Base-by-base conservation (phyloP, 64 coral and sea anemone species). In the Pocillopora damicornis region DNA sequence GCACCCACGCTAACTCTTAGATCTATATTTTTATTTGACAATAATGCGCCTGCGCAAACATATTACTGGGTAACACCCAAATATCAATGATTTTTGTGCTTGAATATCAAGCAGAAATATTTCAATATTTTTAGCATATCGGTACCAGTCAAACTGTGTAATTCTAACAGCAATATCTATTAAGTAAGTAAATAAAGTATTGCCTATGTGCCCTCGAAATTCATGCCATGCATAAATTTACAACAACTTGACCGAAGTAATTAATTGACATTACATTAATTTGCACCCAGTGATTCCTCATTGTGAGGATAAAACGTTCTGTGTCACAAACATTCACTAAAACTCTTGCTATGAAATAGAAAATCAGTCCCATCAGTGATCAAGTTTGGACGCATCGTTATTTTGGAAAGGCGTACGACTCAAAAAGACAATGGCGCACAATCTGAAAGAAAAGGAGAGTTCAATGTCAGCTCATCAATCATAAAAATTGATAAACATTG, bases 91-190 rank as follows among this genome's bases (percentile, higher is more conserved):
- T 72, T 23, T 69, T 1, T 20, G 15, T 65, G 30, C 81, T 85
- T 85, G 81, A 85, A 85, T 72, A 72, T 85, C 81, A 85, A 85
- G 81, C 36, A 85, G 17, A 81, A 61, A 16, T 56, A 56, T 58
- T 11, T 38, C 35, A 51, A 56, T 45, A 45, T 72, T 85, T 85
- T 72, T 14, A 34, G 56, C 22, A 18, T 45, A 72, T 58, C 6
- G 16, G 61, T 15, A 15, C 12, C 61, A 63, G 11, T 63, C 12
- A 13, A 63, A 17, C 61, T 63, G 4, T 17, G 61, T 63, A 15
- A 63, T 17, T 63, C 16, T 63, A 13, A 63, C 13, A 7, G 16
- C 3, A 15, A 63, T 8, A 63, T 63, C 61, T 7, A 63, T 63
- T 63, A 63, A 63, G 61, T 15, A 63, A 63, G 61, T 63, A 63